These are phyloP conservation scores for Diabrotica balteata DNA, from an alignment of 2,888 invertebrate genomes.

Conservation along the genomic window DNA sequence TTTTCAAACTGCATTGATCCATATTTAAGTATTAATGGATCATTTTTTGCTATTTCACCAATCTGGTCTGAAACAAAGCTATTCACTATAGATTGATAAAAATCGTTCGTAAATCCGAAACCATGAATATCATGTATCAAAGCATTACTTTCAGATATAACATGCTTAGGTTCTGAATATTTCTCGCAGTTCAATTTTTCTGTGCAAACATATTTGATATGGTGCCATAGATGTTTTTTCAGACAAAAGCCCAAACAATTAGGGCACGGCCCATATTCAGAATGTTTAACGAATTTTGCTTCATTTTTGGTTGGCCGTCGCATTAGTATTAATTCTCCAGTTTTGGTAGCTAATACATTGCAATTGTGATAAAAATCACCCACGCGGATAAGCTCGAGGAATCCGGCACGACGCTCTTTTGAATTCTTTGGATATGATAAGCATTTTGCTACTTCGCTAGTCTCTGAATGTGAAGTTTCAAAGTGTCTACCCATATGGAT, in stretches of 20 bases:
- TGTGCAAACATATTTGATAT: constrained; percentile 22
- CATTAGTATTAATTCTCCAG: constrained; percentile 27
- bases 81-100: constrained; percentile 1
- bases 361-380: constrained; percentile 30
- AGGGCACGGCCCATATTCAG: constrained; percentile 32
- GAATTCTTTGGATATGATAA: constrained; percentile 5
- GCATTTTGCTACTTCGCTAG: constrained; percentile 18
- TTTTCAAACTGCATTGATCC: constrained; percentile 31
- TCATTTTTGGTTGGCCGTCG: constrained; percentile 19
- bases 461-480: constrained; percentile 15
- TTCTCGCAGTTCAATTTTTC: background rate
- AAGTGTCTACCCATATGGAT: constrained; percentile 25
- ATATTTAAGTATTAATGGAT: constrained; percentile 26
- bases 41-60: constrained; percentile 9
- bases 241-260: constrained; percentile 23
- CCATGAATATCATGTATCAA: constrained; percentile 17
- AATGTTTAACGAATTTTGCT: constrained; percentile 2
- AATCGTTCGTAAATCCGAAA: constrained; percentile 8
- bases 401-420: constrained; percentile 11
- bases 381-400: constrained; percentile 11
- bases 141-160: constrained; percentile 18
- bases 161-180: background rate
- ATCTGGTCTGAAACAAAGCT: constrained; percentile 11
- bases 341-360: constrained; percentile 17
- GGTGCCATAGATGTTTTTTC: constrained; percentile 27